These are phyloP conservation scores for Pelecanus crispus DNA, from an alignment of 2,113 vertebrate species.

Conservation along the genomic window DNA sequence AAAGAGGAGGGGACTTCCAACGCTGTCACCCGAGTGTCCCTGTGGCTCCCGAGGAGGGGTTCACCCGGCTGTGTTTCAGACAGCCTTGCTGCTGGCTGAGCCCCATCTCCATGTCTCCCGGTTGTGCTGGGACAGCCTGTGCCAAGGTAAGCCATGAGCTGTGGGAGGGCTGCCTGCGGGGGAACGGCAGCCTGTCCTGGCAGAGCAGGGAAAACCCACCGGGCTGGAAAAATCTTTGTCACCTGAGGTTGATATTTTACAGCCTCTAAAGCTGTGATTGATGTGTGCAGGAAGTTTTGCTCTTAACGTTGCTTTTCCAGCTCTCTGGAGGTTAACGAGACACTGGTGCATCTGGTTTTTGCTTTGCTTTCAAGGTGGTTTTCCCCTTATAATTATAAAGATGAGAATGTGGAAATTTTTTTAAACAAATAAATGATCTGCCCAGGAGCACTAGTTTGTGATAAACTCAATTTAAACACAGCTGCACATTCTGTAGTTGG, in stretches of 20 bases:
- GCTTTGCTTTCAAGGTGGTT: neutral
- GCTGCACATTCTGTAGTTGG: neutral
- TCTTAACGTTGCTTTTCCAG: neutral
- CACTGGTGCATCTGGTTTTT: neutral
- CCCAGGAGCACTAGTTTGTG: neutral
- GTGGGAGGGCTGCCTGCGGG: neutral
- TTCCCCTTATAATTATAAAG: neutral
- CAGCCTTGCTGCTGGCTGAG: neutral
- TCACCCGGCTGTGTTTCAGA: neutral
- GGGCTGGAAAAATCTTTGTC: neutral
- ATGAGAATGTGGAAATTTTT: neutral
- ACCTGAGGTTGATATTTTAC: neutral
- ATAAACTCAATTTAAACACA: neutral
- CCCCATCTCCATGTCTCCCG: rapidly evolving
- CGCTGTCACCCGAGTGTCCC: neutral
- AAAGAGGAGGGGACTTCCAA: neutral
- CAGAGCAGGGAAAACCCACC: neutral
- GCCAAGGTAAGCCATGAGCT: neutral
- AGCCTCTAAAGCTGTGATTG: neutral
- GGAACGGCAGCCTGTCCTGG: neutral
- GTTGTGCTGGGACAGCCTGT: rapidly evolving
- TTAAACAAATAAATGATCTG: neutral
- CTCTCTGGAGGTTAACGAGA: neutral
- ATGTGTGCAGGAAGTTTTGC: neutral
- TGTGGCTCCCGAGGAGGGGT: neutral